Evolutionary conservation across 2,797 vertebrate genomes (phyloP).

Genomic region (Gymnodraco acuticeps): DNA sequence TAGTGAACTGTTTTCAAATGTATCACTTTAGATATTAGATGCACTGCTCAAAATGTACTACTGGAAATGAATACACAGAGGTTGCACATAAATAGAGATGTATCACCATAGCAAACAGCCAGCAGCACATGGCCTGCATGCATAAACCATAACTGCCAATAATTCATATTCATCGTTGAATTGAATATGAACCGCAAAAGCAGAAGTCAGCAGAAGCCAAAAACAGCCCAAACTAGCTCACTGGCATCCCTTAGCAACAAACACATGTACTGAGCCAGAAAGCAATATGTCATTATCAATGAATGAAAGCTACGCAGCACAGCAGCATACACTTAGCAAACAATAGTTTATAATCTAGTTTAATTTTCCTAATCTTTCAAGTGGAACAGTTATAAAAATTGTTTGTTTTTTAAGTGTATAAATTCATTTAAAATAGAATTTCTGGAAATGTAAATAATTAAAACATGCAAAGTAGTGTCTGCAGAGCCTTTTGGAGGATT

Average conservation of each 20-base stretch:
- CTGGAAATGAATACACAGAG: neutral
- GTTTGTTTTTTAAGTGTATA: neutral
- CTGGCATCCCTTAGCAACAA: neutral
- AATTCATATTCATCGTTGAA: no score
- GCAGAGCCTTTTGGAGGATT: neutral
- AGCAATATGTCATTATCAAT: neutral
- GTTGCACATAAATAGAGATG: neutral
- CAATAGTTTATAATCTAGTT: neutral
- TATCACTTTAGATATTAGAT: neutral
- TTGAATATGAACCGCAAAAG: neutral
- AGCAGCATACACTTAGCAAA: constrained; percentile 1
- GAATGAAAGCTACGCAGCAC: neutral
- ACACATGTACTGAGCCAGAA: neutral
- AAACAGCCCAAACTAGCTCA: neutral
- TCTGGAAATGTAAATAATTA: neutral
- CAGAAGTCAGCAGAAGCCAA: neutral
- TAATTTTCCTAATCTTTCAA: neutral
- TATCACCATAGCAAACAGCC: neutral
- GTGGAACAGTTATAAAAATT: neutral
- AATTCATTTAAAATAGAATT: neutral
- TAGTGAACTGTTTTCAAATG: neutral
- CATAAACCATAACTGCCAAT: neutral
- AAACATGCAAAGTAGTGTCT: neutral
- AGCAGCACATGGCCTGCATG: neutral
- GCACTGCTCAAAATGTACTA: no score